Evolutionary conservation across 1,140 invertebrate species (phyloP), one percentile per base, ranked within the genome.

Genomic region (Heliconius nattereri): DNA sequence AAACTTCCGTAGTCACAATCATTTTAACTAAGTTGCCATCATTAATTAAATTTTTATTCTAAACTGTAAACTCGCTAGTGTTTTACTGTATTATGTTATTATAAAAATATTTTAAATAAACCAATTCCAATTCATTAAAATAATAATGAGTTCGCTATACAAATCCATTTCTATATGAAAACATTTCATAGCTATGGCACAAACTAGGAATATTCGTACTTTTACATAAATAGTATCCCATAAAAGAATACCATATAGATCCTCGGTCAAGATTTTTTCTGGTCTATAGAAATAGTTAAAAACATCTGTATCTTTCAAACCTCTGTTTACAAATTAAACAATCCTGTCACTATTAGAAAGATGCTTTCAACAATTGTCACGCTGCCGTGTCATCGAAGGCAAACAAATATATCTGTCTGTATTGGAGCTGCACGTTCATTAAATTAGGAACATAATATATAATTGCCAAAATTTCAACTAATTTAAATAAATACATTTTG

Each of bases 401-500:
- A 26, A 29, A 66, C 60, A 66, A 29, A n/a, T 16, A 29, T 26
- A 66, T 23, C 8, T 60, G 9, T 60, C 20, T 9, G 26, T 66
- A 29, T 26, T 66, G 73, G 23, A 75, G 72, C 74, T 77, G 74
- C 60, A 37, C 78, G 75, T 52, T 70, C n/a, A 66, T 66, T 23
- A 75, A 83, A 85, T 86, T 88, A 91, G 87, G 87, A 90, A 91
- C 89, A 85, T 89, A 91, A 89, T 82, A 87, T 87, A 89, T 89
- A 92, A 90, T 88, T 90, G 86, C 89, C 86, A 90, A 88, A 91
- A 90, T 82, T 87, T 88, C 87, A 89, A 89, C 85, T 87, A 79
- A 72, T 81, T 83, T 76, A 77, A 83, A 82, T 85, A 86, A 84
- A 85, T 82, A 84, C 84, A 79, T 84, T 82, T 84, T 78, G 70